Percentiles rank a stretch among this genome's conserved stretches.
Evolutionary conservation across 1,140 invertebrate species (phyloP).

Genomic region (Orius laevigatus): DNA sequence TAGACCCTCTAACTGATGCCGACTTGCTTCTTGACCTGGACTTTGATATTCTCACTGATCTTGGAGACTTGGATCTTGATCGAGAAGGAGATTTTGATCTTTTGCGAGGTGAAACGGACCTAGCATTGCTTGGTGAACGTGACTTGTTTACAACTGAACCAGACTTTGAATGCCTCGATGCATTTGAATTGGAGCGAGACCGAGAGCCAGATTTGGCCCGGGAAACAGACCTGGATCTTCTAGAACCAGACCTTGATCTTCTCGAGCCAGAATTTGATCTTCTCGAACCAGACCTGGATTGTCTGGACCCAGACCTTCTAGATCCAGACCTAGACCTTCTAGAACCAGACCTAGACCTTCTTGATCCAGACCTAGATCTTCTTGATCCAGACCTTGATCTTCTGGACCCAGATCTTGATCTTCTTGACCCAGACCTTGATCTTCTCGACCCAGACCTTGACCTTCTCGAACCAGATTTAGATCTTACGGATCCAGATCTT

Average conservation of each 20-base stretch:
- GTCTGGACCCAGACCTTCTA: conserved; percentile 12
- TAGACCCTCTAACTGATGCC: no score
- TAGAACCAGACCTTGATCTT: conserved; percentile 6
- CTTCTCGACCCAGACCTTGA: conserved; percentile 16
- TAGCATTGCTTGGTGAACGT: conserved; percentile 6
- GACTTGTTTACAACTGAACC: conserved; percentile 10
- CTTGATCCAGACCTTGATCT: conserved; percentile 22
- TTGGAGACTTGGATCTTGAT: conserved; percentile 19
- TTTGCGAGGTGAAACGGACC: conserved; percentile 21
- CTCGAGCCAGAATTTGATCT: not conserved
- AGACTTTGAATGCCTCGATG: no score
- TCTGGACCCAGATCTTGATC: conserved; percentile 20
- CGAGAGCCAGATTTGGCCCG: conserved; percentile 17
- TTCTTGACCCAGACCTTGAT: conserved; percentile 15
- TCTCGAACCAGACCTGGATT: not conserved
- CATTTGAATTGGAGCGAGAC: conserved; percentile 21
- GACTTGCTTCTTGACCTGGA: conserved; percentile 15
- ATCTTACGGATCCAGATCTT: conserved; percentile 22
- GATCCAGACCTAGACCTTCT: conserved; percentile 22
- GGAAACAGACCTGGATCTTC: conserved; percentile 18
- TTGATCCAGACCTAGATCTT: conserved; percentile 13
- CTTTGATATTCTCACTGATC: conserved; percentile 22
- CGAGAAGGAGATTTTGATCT: conserved; percentile 19
- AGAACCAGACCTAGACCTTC: conserved; percentile 18
- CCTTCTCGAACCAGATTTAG: conserved; percentile 20